Percentiles rank a stretch among this genome's conserved stretches.
Conservation (phyloP, 2,797 vertebrate genomes). For the Hemibagrus guttatus region DNA sequence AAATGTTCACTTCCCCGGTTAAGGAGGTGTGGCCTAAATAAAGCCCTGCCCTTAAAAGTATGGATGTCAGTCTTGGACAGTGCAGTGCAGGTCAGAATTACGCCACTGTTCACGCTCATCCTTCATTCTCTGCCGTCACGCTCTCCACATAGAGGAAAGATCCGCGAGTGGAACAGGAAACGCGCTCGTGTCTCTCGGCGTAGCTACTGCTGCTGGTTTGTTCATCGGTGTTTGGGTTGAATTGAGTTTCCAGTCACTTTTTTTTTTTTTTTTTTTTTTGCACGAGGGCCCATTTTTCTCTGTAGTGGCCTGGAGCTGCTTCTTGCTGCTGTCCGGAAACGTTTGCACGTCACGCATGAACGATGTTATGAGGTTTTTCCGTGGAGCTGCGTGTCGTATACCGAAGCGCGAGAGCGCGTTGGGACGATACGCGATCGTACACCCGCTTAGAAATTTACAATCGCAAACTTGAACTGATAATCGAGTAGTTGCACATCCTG, state of each 20-base stretch:
- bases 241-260: not conserved
- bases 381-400: not conserved
- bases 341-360: conserved; percentile 60
- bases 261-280: conserved; percentile 17
- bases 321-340: conserved; percentile 52
- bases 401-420: not conserved
- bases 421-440: too few species aligned
- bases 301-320: conserved; percentile 36
- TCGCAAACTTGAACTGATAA: not conserved
- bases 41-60: not conserved
- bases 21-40: not conserved
- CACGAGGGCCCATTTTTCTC: conserved; percentile 40
- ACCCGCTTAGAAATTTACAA: not conserved
- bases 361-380: not conserved
- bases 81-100: not conserved
- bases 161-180: not conserved
- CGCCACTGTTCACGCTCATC: not conserved
- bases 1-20: not conserved
- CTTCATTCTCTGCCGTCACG: not conserved
- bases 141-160: not conserved
- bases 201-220: not conserved
- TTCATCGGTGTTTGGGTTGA: not conserved
- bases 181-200: not conserved
- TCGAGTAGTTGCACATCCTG: conserved; percentile 6
- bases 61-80: not conserved